These are phyloP conservation scores for Pogonognathellus flavescens DNA, from an alignment of 1,140 invertebrate species.

Conservation along the genomic window DNA sequence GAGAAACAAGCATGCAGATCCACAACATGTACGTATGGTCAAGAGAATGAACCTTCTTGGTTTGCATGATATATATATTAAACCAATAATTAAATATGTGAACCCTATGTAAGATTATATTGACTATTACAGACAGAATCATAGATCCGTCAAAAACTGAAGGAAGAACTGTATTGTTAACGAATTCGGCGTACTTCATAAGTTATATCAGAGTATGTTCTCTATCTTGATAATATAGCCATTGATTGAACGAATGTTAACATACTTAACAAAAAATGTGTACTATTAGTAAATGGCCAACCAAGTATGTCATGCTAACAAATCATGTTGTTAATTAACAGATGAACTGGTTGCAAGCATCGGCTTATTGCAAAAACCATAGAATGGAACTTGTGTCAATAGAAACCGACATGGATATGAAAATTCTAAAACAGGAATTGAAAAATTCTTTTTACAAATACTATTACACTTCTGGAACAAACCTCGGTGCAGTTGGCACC, in stretches of 20 bases:
- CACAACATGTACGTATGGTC: not conserved
- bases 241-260: too few relatives aligned
- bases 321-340: not conserved
- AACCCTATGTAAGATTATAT: not conserved
- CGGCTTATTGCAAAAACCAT: not conserved
- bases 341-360: conserved; percentile 11
- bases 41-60: not conserved
- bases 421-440: not conserved
- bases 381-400: conserved; percentile 24
- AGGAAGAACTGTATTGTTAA: not conserved
- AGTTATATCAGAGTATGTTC: not conserved
- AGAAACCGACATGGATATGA: not conserved
- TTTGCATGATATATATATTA: too few relatives aligned
- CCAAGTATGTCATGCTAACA: too few relatives aligned
- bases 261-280: too few relatives aligned
- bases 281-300: too few relatives aligned
- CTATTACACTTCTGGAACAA: not conserved
- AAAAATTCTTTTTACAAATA: not conserved
- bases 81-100: too few relatives aligned
- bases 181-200: not conserved
- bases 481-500: not conserved
- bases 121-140: not conserved
- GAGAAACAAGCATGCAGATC: not conserved
- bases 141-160: not conserved
- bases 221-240: too few relatives aligned